Conservation (phyloP, 2,888 invertebrate species). For the Caenorhabditis drosophilae region DNA sequence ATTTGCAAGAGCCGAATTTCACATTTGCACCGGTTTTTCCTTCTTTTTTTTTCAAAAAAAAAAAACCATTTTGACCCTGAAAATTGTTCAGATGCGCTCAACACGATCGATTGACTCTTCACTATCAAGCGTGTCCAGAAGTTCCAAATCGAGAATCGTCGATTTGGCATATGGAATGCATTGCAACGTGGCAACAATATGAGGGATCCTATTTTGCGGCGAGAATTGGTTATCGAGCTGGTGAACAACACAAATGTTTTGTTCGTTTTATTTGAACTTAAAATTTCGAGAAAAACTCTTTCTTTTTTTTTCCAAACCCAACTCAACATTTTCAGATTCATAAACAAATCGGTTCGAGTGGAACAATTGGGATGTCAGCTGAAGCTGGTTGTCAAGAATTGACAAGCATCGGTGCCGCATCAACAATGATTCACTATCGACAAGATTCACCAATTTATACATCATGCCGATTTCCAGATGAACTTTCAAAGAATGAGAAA, state of each 20-base stretch:
- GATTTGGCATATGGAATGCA: constrained; percentile 49
- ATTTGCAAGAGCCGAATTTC: constrained; percentile 43
- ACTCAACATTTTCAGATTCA: constrained; percentile 21
- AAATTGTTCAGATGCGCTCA: constrained; percentile 39
- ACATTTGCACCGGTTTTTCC: constrained; percentile 20
- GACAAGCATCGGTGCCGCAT: constrained; percentile 42
- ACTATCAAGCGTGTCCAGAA: constrained; percentile 48
- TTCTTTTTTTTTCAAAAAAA: too few species aligned
- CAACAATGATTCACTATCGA: constrained; percentile 36
- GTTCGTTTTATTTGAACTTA: constrained; percentile 33
- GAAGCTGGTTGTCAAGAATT: constrained; percentile 48
- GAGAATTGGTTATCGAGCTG: constrained; percentile 29
- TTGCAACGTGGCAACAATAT: constrained; percentile 38
- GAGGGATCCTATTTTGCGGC: constrained; percentile 42
- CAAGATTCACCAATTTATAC: constrained; percentile 35
- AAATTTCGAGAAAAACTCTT: neutral
- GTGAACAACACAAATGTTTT: constrained; percentile 45
- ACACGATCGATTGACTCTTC: constrained; percentile 39
- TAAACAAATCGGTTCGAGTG: constrained; percentile 30
- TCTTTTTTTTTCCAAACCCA: neutral
- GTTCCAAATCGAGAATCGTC: constrained; percentile 42
- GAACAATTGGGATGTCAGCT: constrained; percentile 46
- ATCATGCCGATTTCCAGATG: constrained; percentile 17
- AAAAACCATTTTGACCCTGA: constrained; percentile 2
- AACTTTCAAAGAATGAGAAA: constrained; percentile 18